Evolutionary conservation across 2,113 vertebrate species (phyloP).

Genomic region (Colius striatus): DNA sequence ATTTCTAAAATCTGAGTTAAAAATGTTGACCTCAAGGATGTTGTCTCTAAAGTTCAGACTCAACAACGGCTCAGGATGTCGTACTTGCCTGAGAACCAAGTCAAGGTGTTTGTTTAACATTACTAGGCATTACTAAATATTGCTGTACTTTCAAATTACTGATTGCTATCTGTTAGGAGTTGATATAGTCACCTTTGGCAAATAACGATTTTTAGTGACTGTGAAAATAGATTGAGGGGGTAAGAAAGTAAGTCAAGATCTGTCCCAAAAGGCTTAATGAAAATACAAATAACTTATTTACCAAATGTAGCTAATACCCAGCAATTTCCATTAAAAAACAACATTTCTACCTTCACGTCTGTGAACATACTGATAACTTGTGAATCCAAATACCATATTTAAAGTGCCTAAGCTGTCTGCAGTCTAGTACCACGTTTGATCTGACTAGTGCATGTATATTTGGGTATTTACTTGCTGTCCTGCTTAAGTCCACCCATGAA

Average conservation of each 20-base stretch:
- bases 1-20: neutral
- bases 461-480: neutral
- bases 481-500: neutral
- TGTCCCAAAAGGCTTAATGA: neutral
- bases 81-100: neutral
- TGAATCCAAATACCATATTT: neutral
- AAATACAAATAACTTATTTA: neutral
- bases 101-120: neutral
- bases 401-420: neutral
- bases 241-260: neutral
- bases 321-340: neutral
- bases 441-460: neutral
- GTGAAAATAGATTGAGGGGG: neutral
- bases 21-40: neutral
- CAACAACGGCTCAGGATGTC: neutral
- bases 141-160: neutral
- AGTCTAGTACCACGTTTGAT: neutral
- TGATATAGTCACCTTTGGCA: neutral
- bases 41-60: neutral
- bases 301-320: neutral
- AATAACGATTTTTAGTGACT: neutral
- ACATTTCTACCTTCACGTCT: neutral
- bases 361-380: neutral
- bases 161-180: neutral
- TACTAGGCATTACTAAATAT: neutral